These are phyloP conservation scores for Anodontia alba DNA, from an alignment of 2,888 invertebrate species.

Conservation along the genomic window DNA sequence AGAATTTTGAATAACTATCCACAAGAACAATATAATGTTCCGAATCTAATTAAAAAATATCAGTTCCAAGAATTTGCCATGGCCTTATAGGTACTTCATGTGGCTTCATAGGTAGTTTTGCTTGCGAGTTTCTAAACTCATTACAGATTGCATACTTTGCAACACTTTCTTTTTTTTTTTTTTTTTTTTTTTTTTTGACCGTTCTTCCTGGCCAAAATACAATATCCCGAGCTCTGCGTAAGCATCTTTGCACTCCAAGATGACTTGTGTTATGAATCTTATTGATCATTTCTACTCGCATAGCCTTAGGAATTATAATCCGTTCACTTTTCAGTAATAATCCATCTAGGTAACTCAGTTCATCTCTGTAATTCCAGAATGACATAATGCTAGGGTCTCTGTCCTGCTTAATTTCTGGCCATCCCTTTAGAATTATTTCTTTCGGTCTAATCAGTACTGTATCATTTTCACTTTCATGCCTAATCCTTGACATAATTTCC, in stretches of 20 bases:
- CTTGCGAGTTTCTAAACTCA: no score
- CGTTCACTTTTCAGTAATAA: no score
- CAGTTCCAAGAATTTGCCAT: constrained; percentile 22
- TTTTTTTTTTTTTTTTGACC: no score
- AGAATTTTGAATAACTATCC: background rate
- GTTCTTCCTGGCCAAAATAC: no score
- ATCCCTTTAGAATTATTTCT: no score
- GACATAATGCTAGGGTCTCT: no score
- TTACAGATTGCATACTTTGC: constrained; percentile 30
- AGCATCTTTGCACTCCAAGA: constrained; percentile 34
- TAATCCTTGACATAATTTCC: constrained; percentile 26
- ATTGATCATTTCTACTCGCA: constrained; percentile 37
- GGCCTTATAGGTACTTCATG: no score
- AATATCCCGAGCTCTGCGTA: no score
- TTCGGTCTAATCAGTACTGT: constrained; percentile 29
- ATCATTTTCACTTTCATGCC: constrained; percentile 39
- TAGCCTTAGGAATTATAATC: constrained; percentile 20
- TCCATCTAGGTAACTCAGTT: no score
- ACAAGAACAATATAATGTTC: constrained; percentile 4
- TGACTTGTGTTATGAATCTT: constrained; percentile 39
- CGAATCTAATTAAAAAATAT: constrained; percentile 18
- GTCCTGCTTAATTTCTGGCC: no score
- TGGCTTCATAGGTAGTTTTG: no score
- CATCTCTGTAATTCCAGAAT: constrained; percentile 30
- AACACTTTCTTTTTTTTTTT: constrained; percentile 35